Conservation (phyloP, 2,888 invertebrate genomes). For the Pseudococcus jackbeardsleyi region DNA sequence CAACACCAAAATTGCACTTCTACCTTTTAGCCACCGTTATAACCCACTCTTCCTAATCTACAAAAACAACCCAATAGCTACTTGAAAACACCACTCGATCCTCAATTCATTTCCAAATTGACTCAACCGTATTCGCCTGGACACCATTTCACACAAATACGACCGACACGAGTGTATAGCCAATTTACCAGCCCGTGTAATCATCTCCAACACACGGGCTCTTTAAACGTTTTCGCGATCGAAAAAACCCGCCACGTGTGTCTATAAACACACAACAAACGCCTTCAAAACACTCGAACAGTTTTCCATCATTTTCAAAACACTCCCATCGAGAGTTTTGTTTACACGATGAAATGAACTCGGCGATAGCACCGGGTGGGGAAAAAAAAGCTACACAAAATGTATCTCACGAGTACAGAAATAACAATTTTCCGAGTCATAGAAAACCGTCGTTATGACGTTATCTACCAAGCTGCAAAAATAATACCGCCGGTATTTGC, state of each 20-base stretch:
- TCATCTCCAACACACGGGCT: not conserved
- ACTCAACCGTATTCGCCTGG: not conserved
- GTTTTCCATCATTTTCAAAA: not conserved
- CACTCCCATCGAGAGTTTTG: constrained; percentile 23
- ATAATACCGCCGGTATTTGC: too few relatives aligned
- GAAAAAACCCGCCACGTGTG: not conserved
- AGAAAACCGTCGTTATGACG: not conserved
- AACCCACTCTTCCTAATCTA: not conserved
- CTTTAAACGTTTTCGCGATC: not conserved
- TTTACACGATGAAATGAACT: not conserved
- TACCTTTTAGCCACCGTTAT: not conserved
- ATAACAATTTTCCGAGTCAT: constrained; percentile 29
- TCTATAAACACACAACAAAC: too few relatives aligned
- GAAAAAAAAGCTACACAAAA: not conserved
- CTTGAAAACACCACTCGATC: too few relatives aligned
- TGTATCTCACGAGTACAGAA: not conserved
- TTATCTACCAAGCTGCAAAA: not conserved
- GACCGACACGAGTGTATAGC: not conserved
- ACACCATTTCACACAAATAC: not conserved
- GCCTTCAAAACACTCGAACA: not conserved
- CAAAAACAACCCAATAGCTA: not conserved
- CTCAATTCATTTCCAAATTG: too few relatives aligned
- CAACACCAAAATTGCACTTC: too few relatives aligned
- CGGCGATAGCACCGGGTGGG: not conserved
- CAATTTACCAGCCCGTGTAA: not conserved